Evolutionary conservation across 2,113 vertebrate genomes (phyloP).

Genomic region (Coptodon bakossiorum): DNA sequence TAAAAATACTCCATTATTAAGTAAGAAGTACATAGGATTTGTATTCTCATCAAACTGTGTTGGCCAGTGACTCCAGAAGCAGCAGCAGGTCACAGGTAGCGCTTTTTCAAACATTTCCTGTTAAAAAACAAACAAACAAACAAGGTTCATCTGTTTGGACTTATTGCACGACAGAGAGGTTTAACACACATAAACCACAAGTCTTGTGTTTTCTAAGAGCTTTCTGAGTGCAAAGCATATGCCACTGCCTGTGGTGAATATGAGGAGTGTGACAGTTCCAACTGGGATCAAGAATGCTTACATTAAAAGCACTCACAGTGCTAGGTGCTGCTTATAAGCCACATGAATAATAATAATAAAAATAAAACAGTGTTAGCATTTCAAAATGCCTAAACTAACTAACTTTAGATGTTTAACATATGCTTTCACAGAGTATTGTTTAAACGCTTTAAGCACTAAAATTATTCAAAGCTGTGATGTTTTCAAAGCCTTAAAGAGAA

Average conservation of each 20-base stretch:
- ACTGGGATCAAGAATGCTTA: not conserved
- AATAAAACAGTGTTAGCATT: not conserved
- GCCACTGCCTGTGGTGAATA: not conserved
- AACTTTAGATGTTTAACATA: not conserved
- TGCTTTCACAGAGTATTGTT: not conserved
- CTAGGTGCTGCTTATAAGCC: fast-evolving
- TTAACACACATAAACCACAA: not conserved
- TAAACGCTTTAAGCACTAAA: not conserved
- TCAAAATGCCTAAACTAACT: not conserved
- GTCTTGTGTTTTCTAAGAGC: not conserved
- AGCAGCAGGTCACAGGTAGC: too few species aligned
- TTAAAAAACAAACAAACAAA: not conserved
- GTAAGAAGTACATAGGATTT: not conserved
- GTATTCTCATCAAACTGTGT: not conserved
- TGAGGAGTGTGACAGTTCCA: not conserved
- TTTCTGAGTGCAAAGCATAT: not conserved
- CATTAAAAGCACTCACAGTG: not conserved
- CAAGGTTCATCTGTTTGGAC: not conserved
- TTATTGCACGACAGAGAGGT: not conserved
- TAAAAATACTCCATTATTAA: not conserved
- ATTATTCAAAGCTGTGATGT: not conserved
- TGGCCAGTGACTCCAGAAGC: not conserved
- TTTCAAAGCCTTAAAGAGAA: not conserved
- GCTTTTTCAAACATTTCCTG: not conserved
- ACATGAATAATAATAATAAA: not conserved